Base-by-base conservation (phyloP, 1,140 invertebrate genomes). In the Caenorhabditis brenneri region DNA sequence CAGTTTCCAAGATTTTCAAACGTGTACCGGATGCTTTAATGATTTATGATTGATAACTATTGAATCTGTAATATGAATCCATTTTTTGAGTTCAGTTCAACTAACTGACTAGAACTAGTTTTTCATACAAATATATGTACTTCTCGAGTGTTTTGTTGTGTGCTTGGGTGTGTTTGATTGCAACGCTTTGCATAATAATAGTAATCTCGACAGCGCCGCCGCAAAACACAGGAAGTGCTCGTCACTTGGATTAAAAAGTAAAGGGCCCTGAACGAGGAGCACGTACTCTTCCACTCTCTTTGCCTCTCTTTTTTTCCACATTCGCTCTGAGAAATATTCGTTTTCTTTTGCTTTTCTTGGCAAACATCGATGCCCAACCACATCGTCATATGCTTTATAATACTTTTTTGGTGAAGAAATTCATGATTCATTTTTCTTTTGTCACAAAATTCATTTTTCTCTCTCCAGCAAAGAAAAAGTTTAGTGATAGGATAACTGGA, bases 21-120 rank as follows among this genome's bases (percentile, higher is more conserved):
- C 65, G 65, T 74, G 65, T 74, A 74, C 6, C n/a, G 12, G n/a
- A 74, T 42, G 65, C 36, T 74, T 74, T 74, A 74, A 65, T 58
- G 16, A n/a, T 51, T 24, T 55, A n/a, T n/a, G n/a, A 51, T 55
- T 55, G 22, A 27, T 12, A 27, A 55, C 24, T 51, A n/a, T 6
- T 46, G 42, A 46, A 9, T 46, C 42, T 12, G 10, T n/a, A 19
- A 51, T 51, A 51, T 51, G 48, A 51, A 51, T 19, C n/a, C 48
- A 51, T 27, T 27, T 55, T 27, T 55, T 55, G 9, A 2, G 24
- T 29, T 5, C 1, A 0, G 6, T 55, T 10, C 5, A 27, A 55
- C 22, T 12, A 1, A 29, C 22, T 27, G 15, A 22, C n/a, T 74
- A 46, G n/a, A 36, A 74, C 65, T 42, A 74, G 36, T 74, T 42